Percentiles rank a stretch among this genome's conserved stretches.
phyloP scores from a whole-genome alignment of 2,888 invertebrate genomes.

The Drosophila nigricruria region DNA sequence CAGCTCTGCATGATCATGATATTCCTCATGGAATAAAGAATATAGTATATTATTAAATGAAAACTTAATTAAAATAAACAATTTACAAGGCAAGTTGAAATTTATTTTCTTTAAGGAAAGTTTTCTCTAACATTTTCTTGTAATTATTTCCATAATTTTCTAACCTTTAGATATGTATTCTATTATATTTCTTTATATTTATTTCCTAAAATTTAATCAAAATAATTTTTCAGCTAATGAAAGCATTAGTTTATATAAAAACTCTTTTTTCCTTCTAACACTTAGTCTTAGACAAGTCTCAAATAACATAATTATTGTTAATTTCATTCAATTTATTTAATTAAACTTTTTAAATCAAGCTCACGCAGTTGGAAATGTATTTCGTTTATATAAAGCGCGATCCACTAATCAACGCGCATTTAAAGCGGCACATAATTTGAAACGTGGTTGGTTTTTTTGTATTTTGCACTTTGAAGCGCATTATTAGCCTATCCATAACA shows the following conservation, averaged over 20 bases:
- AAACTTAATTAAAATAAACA: neutral
- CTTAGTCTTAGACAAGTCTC: too few relatives aligned
- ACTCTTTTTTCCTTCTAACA: too few relatives aligned
- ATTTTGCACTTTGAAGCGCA: constrained; percentile 73
- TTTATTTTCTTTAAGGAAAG: neutral
- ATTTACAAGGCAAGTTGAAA: too few relatives aligned
- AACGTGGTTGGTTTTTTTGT: constrained; percentile 51
- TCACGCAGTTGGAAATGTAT: constrained; percentile 59
- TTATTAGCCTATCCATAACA: constrained; percentile 81
- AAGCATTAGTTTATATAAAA: too few relatives aligned
- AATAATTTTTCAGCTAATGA: too few relatives aligned
- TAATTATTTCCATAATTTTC: neutral
- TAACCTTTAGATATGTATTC: neutral
- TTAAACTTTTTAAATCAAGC: constrained; percentile 45
- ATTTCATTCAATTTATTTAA: neutral
- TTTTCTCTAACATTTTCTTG: neutral
- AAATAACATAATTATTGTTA: neutral
- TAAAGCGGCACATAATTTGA: constrained; percentile 67
- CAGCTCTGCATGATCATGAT: too few relatives aligned
- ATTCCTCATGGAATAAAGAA: too few relatives aligned
- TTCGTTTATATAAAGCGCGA: constrained; percentile 54
- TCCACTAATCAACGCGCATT: constrained; percentile 60
- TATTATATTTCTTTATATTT: neutral
- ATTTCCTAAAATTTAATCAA: neutral
- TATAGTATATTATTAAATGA: neutral